Evolutionary conservation across 2,113 vertebrate genomes (phyloP).

Genomic region (Artemisiospiza belli): DNA sequence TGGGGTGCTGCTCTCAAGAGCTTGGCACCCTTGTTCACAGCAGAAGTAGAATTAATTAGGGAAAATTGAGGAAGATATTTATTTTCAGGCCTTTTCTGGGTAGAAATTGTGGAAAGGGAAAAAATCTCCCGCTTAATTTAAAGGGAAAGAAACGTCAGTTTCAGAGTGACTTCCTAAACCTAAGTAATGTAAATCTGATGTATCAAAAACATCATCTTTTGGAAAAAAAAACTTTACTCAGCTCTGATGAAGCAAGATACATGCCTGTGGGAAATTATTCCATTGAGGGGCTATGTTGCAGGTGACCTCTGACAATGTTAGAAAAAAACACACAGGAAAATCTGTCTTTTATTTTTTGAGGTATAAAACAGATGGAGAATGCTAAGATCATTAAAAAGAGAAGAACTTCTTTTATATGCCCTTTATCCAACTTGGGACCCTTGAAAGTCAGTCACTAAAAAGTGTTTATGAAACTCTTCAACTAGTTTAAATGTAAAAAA

Average conservation of each 20-base stretch:
- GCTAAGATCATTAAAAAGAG: not conserved
- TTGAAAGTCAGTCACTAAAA: not conserved
- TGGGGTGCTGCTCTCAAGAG: not conserved
- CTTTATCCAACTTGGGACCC: not conserved
- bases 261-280: not conserved
- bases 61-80: not conserved
- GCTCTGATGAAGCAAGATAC: not conserved
- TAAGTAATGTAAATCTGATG: not conserved
- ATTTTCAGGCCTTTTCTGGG: not conserved
- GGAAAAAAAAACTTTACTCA: not conserved
- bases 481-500: slow-evolving; percentile 34
- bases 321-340: not conserved
- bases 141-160: not conserved
- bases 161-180: not conserved
- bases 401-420: not conserved
- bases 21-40: not conserved
- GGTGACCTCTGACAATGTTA: not conserved
- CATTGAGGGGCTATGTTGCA: not conserved
- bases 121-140: not conserved
- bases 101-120: not conserved
- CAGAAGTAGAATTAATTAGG: not conserved
- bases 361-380: not conserved
- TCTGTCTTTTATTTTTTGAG: not conserved
- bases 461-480: slow-evolving; percentile 34
- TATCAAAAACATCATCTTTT: not conserved